Evolutionary conservation across 2,888 invertebrate genomes (phyloP), one percentile per base, ranked within the genome.

Genomic region (Heliconius erato): DNA sequence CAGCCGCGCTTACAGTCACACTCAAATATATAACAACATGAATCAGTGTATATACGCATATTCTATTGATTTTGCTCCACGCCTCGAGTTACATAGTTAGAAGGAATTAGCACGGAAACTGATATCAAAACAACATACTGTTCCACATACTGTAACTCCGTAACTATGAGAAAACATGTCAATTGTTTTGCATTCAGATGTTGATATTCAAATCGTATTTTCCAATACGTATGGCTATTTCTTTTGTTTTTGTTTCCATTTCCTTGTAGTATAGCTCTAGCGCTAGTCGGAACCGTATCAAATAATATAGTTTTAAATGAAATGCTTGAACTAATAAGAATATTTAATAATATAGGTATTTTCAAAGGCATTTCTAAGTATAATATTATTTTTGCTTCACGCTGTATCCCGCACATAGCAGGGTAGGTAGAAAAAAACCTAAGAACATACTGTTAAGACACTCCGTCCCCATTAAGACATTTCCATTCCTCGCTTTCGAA

Each of bases 81-180:
- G 23, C 59, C 59, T 78, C 71, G 32, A 44, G 59, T 77, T 28
- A 49, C 77, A 71, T 69, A 71, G 28, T 59, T 32, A 28, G 63
- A 77, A 23, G 65, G 59, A 72, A 68, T 63, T 78, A 65, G 72
- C 40, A 74, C 69, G 80, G 77, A 83, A 83, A 71, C 72, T 40
- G 80, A 78, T 83, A 80, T 74, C 63, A 65, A 78, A 83, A 80
- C 80, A 80, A 78, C 72, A 80, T 78, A 78, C 77, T 83, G 54
- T 71, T 54, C 78, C 49, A 72, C 69, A 74, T 44, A 44, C 49
- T 19, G 54, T 23, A 74, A 71, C 72, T 40, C 44, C 35, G 72
- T 81, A 83, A 79, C 67, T 72, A 80, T 82, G 79, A 74, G 82
- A 83, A 83, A 83, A 74, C 82, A 82, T 74, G 44, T 74, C 65